Conservation (phyloP, 2,113 vertebrate species). For the Sprattus sprattus region DNA sequence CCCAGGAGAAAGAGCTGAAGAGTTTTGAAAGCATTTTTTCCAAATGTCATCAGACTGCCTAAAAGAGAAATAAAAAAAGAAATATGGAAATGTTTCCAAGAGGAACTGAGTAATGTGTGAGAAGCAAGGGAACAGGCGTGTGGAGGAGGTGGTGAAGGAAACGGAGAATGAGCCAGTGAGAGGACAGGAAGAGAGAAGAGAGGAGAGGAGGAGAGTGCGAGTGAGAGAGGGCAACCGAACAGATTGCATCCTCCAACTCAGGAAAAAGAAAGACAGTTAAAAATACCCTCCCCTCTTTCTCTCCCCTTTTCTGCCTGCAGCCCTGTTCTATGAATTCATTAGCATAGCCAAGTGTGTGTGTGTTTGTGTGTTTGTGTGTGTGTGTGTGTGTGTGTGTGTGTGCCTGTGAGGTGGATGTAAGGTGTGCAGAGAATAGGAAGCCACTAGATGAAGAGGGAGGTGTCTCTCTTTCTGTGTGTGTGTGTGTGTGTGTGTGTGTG, state of each 20-base stretch:
- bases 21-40: background rate
- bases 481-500: background rate
- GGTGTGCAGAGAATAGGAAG: background rate
- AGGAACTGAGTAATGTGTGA: constrained; percentile 8
- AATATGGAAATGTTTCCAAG: background rate
- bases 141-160: background rate
- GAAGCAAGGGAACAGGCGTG: background rate
- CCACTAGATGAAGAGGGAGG: background rate
- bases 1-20: background rate
- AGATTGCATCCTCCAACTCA: constrained; percentile 18
- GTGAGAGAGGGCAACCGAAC: background rate
- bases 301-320: background rate
- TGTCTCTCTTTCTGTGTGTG: background rate
- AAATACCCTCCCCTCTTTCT: background rate
- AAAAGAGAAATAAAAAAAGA: background rate
- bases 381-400: constrained; percentile 29
- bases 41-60: background rate
- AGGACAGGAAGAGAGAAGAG: background rate
- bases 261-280: background rate
- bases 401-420: constrained; percentile 15
- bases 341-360: constrained; percentile 35
- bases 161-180: background rate
- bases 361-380: background rate
- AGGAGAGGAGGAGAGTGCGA: background rate
- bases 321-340: constrained; percentile 10